Base-by-base conservation (phyloP, 2,888 invertebrate genomes). In the Sesamia inferens region DNA sequence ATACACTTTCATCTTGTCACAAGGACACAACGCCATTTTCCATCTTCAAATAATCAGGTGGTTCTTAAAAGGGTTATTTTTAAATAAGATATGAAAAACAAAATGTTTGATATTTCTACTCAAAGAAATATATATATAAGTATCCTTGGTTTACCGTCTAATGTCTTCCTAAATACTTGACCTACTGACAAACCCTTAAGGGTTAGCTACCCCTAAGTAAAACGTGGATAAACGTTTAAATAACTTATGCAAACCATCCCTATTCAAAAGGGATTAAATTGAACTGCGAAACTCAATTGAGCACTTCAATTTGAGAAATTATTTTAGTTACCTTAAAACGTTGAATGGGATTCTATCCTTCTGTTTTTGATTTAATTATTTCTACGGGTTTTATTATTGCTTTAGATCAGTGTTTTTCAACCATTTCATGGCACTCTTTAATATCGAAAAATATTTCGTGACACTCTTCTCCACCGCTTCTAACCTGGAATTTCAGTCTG, bases 201-300 rank as follows among this genome's bases (percentile, higher is more conserved):
- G 39, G 39, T 19, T 42, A 22, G 11, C 22, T 19, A 55, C 68
- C n/a, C 22, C 24, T 5, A 39, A 1, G 24, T 54, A 47, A 39
- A 58, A 47, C 48, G 44, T 61, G 48, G 42, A 71, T 55, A 68
- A 76, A 71, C 47, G 48, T 8, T 68, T 59, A 64, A 61, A 69
- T 61, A 70, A 54, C 61, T 74, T 64, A 70, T 39, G 42, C 19
- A 71, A 70, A 67, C 69, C 66, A 54, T 71, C 39, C 58, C 57
- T 47, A 58, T 71, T 68, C 47, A 44, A 71, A 79, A 63, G 65
- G 77, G 84, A 74, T 82, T 72, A 54, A 77, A 66, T 74, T 74
- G 66, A 66, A 84, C 51, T 77, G 66, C 55, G 59, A 73, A 79
- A 82, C 70, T 82, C 71, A 57, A 78, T 84, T 79, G 54, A 48